Base-by-base conservation (phyloP, 1,140 invertebrate genomes). In the Acromyrmex echinatior region DNA sequence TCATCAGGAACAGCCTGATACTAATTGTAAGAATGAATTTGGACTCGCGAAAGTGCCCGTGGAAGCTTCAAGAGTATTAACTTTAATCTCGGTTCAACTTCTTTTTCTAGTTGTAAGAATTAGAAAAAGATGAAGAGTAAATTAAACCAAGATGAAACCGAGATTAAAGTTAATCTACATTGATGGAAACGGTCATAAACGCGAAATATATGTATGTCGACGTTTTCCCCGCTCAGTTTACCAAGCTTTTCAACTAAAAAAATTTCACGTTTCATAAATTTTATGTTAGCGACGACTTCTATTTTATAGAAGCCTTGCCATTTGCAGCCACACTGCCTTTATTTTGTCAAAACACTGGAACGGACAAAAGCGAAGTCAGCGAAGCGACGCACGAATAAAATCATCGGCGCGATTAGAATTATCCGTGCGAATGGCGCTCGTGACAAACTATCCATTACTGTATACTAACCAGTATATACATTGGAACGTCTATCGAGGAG, bases 371-470 rank as follows among this genome's bases (percentile, higher is more conserved):
- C 68, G 68, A 45, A 71, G 56, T 45, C 79, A 63, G 56, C 62
- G 86, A 65, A 82, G 68, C 85, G 77, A 68, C 45, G 39, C 53
- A 21, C 60, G 70, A 31, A 71, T 63, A 58, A 82, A 86, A 80
- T 86, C 16, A 73, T 84, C 39, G 58, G 45, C 49, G 56, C 66
- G 56, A 71, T 82, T 35, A 76, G 71, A 87, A 79, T 60, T 71
- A 66, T 53, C 35, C 62, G 58, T 66, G 63, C 78, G 66, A 86
- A 62, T 25, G 49, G 35, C 25, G 76, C 35, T 25, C 63, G 45
- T 53, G 62, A 87, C 80, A 76, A 85, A 84, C 56, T 85, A 84
- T 73, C 80, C 21, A 87, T 87, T 87, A 87, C 65, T 12, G n/a
- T 62, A 35, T 35, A 62, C 25, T 49, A 68, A 31, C 35, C 45